Percentiles rank a stretch among this genome's conserved stretches.
These are phyloP conservation scores for Monopis laevigella DNA, from an alignment of 2,888 invertebrate species.

Conservation along the genomic window DNA sequence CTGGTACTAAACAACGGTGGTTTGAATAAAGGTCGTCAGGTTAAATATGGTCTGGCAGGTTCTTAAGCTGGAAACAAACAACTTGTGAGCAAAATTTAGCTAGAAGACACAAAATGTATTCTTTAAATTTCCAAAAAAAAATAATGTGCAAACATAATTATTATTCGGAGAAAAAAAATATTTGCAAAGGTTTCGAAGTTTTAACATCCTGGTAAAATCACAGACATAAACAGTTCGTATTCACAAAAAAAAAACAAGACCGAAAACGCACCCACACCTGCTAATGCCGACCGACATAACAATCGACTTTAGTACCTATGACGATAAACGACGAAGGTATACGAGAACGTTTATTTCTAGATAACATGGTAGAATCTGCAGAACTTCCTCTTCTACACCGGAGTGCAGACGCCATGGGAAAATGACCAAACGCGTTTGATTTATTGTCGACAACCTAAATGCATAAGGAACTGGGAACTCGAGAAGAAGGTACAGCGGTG, in stretches of 20 bases:
- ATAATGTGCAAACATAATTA: too few species aligned
- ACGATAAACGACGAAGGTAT: slow-evolving; percentile 47
- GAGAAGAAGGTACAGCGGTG: slow-evolving; percentile 1
- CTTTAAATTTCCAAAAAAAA: too few species aligned
- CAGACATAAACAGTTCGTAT: too few species aligned
- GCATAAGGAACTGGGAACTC: slow-evolving; percentile 11
- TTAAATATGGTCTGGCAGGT: slow-evolving; percentile 6
- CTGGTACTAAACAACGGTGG: slow-evolving; percentile 22
- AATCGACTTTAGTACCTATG: slow-evolving; percentile 42
- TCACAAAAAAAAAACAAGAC: too few species aligned
- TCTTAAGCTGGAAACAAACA: too few species aligned
- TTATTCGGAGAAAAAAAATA: too few species aligned
- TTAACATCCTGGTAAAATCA: too few species aligned
- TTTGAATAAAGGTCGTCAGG: slow-evolving; percentile 52
- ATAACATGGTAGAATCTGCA: neutral
- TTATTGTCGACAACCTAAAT: slow-evolving; percentile 8
- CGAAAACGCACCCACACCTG: slow-evolving; percentile 38
- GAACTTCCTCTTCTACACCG: slow-evolving; percentile 6
- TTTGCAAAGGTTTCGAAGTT: too few species aligned
- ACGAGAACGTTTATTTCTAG: neutral
- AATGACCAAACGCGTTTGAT: too few species aligned
- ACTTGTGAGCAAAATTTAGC: too few species aligned
- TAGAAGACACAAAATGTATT: too few species aligned
- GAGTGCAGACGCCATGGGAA: too few species aligned
- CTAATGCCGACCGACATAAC: slow-evolving; percentile 32